Evolutionary conservation across 2,797 vertebrate genomes (phyloP).

Genomic region (Phalloptychus januarius): DNA sequence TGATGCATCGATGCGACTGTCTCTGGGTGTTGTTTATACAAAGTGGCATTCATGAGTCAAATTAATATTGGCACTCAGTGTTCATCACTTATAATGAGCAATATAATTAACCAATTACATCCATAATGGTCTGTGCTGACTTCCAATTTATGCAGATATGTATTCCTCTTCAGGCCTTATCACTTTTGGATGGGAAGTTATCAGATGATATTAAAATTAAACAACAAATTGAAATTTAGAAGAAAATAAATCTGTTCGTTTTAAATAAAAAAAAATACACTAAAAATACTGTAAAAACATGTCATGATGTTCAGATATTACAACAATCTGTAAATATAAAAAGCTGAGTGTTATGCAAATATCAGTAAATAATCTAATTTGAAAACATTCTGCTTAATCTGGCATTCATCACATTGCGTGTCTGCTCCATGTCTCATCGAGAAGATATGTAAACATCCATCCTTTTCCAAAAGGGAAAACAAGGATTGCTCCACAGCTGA

Average conservation of each 20-base stretch:
- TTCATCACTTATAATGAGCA: conserved; percentile 71
- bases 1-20: conserved; percentile 31
- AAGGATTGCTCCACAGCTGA: conserved; percentile 46
- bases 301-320: conserved; percentile 2
- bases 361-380: conserved; percentile 21
- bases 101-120: conserved; percentile 75
- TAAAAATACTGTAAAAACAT: neutral
- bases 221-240: conserved; percentile 13
- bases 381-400: conserved; percentile 53
- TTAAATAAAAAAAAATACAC: conserved; percentile 6
- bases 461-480: conserved; percentile 31
- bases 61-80: conserved; percentile 73
- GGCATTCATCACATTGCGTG: conserved; percentile 48
- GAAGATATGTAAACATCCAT: conserved; percentile 43
- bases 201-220: conserved; percentile 40
- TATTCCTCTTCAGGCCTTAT: conserved; percentile 47
- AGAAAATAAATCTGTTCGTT: conserved; percentile 1
- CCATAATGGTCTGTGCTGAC: conserved; percentile 64
- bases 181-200: conserved; percentile 40
- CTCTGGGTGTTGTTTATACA: conserved; percentile 59
- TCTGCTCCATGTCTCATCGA: conserved; percentile 61
- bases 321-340: neutral
- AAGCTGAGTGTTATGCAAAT: conserved; percentile 3
- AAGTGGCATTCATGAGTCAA: conserved; percentile 69
- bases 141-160: conserved; percentile 65